These are phyloP conservation scores for Entelurus aequoreus DNA, from an alignment of 2,113 vertebrate genomes.

Conservation along the genomic window DNA sequence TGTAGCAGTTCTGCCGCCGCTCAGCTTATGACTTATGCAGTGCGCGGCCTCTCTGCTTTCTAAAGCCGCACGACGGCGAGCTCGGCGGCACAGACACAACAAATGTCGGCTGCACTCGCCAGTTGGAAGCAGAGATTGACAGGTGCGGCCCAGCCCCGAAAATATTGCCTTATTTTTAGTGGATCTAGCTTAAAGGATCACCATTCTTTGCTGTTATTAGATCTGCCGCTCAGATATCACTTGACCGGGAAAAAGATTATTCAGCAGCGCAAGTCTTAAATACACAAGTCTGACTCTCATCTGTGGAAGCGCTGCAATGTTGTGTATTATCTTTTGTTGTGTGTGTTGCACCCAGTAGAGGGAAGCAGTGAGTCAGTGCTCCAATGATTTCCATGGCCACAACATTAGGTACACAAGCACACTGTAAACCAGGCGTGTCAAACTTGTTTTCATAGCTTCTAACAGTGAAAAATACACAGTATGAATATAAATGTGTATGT, in stretches of 20 bases:
- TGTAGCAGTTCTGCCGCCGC: slow-evolving; percentile 2
- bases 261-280: slow-evolving; percentile 9
- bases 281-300: slow-evolving; percentile 1
- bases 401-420: not conserved
- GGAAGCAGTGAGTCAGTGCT: slow-evolving; percentile 30
- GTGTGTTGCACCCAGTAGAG: slow-evolving; percentile 33
- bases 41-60: slow-evolving; percentile 21
- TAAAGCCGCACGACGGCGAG: slow-evolving; percentile 19
- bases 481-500: no score
- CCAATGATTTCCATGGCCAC: not conserved
- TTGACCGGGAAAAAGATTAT: slow-evolving; percentile 13
- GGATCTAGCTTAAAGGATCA: slow-evolving; percentile 44
- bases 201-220: slow-evolving; percentile 7
- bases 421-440: not conserved
- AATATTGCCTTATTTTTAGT: slow-evolving; percentile 59
- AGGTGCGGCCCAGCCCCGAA: slow-evolving; percentile 46
- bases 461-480: no score
- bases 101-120: slow-evolving; percentile 33
- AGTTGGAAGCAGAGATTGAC: slow-evolving; percentile 37
- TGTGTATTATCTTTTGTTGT: not conserved
- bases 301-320: not conserved
- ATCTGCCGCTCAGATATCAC: slow-evolving; percentile 9
- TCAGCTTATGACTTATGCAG: slow-evolving; percentile 36
- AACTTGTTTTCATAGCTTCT: not conserved
- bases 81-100: slow-evolving; percentile 49